These are phyloP conservation scores for Drosophila subsilvestris DNA, from an alignment of 2,888 invertebrate genomes.

Conservation along the genomic window DNA sequence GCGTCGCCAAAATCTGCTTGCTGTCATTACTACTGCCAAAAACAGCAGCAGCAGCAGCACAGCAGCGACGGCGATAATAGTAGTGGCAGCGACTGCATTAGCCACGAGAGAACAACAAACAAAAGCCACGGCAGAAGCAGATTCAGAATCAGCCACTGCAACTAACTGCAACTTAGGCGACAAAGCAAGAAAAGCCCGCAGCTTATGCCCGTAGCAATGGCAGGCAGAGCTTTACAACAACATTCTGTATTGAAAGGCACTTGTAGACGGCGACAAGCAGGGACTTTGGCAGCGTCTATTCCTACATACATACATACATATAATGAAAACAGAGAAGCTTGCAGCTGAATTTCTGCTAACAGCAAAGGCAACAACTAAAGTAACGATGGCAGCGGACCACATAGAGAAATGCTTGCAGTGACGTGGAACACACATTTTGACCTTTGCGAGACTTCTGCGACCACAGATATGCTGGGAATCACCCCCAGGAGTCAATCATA, in stretches of 20 bases:
- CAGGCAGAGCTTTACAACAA: not conserved
- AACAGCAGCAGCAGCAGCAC: not conserved
- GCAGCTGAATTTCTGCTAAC: not conserved
- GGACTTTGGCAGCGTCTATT: not conserved
- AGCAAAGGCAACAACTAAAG: not conserved
- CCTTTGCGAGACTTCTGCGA: too few relatives aligned
- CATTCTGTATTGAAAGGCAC: not conserved
- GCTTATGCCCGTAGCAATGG: not conserved
- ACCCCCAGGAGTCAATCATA: too few relatives aligned
- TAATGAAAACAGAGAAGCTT: not conserved
- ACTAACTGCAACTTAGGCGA: not conserved
- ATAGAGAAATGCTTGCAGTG: too few relatives aligned
- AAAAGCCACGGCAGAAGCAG: not conserved
- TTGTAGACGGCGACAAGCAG: not conserved
- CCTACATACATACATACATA: too few relatives aligned
- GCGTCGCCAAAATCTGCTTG: not conserved
- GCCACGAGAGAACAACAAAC: not conserved
- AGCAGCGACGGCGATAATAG: not conserved
- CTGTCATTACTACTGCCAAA: not conserved
- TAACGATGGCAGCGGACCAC: not conserved
- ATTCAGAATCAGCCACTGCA: not conserved
- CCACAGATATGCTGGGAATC: too few relatives aligned
- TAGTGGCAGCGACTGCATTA: not conserved
- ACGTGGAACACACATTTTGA: too few relatives aligned
- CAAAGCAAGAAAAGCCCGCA: not conserved